Conservation (phyloP, 2,113 vertebrate species). For the Hucho hucho region DNA sequence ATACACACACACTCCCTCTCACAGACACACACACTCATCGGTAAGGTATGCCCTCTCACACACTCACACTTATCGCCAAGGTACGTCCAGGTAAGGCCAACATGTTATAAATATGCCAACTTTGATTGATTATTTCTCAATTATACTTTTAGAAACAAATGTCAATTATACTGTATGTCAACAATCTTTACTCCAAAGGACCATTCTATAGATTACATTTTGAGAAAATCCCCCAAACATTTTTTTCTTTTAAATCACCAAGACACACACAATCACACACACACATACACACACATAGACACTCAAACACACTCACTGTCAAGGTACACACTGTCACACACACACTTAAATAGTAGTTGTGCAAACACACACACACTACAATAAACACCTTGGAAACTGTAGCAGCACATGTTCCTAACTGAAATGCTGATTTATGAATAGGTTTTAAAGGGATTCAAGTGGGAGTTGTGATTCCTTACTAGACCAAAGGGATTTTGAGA, state of each 20-base stretch:
- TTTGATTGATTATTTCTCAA: too few species aligned
- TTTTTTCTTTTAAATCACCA: not conserved
- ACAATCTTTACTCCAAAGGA: not conserved
- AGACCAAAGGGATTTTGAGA: not conserved
- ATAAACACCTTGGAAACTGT: too few species aligned
- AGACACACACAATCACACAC: not conserved
- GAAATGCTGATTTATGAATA: not conserved
- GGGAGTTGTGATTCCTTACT: too few species aligned
- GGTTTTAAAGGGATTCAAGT: not conserved
- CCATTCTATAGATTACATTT: not conserved
- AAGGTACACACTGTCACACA: not conserved
- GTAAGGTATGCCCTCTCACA: not conserved
- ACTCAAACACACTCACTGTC: not conserved
- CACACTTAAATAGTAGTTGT: not conserved
- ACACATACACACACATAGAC: not conserved
- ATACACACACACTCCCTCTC: constrained; percentile 47
- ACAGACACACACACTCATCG: not conserved
- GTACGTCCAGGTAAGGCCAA: not conserved
- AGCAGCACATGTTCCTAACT: too few species aligned
- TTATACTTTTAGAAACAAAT: too few species aligned
- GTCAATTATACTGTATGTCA: not conserved
- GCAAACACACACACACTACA: too few species aligned
- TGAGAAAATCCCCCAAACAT: not conserved
- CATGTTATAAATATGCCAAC: not conserved
- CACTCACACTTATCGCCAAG: not conserved